Evolutionary conservation across 2,888 invertebrate species (phyloP).

Genomic region (Quadroppia sp.): DNA sequence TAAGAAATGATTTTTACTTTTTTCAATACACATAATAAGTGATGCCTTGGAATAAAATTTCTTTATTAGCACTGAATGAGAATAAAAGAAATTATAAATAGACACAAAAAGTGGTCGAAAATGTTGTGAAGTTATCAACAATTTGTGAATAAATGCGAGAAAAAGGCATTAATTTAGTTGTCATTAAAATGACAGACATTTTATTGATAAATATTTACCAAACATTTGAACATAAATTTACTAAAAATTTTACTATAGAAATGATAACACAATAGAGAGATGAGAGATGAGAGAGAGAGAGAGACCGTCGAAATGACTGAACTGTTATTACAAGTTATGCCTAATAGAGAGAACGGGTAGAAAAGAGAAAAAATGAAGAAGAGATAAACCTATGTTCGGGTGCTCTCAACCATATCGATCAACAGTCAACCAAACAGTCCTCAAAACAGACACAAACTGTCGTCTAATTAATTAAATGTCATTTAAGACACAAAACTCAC

Average conservation of each 20-base stretch:
- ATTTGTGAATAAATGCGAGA: not conserved
- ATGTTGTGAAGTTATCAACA: not conserved
- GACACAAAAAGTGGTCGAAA: too few relatives aligned
- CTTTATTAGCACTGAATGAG: too few relatives aligned
- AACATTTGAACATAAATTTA: not conserved
- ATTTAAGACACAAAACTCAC: not conserved
- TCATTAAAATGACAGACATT: conserved; percentile 2
- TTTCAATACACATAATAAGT: too few relatives aligned
- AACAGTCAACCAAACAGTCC: not conserved
- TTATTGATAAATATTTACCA: not conserved
- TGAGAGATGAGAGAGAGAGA: not conserved
- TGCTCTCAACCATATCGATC: not conserved
- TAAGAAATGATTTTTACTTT: too few relatives aligned
- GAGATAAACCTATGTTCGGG: not conserved
- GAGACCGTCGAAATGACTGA: not conserved
- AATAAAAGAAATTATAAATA: too few relatives aligned
- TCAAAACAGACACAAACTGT: not conserved
- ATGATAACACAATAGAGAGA: not conserved
- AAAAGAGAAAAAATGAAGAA: not conserved
- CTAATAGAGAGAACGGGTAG: not conserved
- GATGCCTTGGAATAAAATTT: too few relatives aligned
- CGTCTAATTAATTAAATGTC: conserved; percentile 6
- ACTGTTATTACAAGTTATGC: not conserved
- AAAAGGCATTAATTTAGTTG: not conserved
- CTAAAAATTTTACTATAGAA: not conserved